Conservation (phyloP, 2,113 vertebrate species). For the Dolichotis patagonum region DNA sequence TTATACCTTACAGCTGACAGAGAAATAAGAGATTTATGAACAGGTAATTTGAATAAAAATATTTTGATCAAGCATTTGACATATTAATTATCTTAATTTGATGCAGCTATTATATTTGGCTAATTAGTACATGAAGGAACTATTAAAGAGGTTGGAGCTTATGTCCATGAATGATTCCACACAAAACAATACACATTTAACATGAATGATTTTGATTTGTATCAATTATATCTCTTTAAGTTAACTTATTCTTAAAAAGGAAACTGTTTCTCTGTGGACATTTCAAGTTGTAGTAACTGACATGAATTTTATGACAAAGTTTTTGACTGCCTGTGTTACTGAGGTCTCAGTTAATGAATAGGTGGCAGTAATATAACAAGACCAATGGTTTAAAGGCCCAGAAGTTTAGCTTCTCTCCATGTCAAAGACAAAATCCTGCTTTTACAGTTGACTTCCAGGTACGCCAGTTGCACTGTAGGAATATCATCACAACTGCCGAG, state of each 20-base stretch:
- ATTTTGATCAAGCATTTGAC: not conserved
- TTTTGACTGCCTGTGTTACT: not conserved
- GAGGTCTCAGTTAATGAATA: not conserved
- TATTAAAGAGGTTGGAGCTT: not conserved
- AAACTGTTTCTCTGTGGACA: not conserved
- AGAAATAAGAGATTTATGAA: not conserved
- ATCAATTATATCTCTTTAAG: not conserved
- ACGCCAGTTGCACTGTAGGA: not conserved
- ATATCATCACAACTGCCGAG: not conserved
- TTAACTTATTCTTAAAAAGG: not conserved
- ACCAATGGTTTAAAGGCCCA: not conserved
- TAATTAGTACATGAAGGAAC: not conserved
- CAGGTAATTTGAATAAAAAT: not conserved
- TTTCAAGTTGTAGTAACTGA: not conserved
- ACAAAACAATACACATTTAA: not conserved
- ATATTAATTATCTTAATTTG: not conserved
- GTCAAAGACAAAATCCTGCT: not conserved
- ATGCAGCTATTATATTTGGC: not conserved
- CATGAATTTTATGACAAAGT: not conserved
- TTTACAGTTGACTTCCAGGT: not conserved
- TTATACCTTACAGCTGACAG: not conserved
- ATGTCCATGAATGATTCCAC: not conserved
- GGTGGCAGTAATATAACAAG: not conserved
- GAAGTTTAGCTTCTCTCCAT: not conserved
- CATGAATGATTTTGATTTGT: not conserved